These are phyloP conservation scores for Mormyrus lacerda DNA, from an alignment of 2,113 vertebrate species.

Conservation along the genomic window DNA sequence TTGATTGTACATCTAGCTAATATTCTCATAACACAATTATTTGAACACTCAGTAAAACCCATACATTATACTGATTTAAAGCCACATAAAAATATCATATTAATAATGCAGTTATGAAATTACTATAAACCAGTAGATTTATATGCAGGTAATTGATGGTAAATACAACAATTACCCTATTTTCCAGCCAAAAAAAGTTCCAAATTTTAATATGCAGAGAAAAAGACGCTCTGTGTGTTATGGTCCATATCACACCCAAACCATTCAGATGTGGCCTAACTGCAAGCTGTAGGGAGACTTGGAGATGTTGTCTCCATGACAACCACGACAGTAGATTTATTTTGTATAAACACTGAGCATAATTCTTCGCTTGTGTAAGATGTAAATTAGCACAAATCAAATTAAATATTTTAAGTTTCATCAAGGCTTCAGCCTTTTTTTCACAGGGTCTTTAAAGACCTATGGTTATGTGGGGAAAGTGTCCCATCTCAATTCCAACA, in stretches of 20 bases:
- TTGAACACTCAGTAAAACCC: neutral
- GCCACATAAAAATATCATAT: neutral
- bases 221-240: neutral
- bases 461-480: neutral
- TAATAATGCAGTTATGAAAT: neutral
- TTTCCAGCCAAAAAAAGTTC: neutral
- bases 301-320: conserved; percentile 13
- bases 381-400: neutral
- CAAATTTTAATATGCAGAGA: neutral
- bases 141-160: neutral
- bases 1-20: neutral
- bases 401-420: neutral
- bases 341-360: neutral
- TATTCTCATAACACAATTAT: neutral
- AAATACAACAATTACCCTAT: neutral
- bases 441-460: neutral
- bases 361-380: neutral
- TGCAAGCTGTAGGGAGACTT: neutral
- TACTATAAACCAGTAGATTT: neutral
- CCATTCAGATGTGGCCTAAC: neutral
- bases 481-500: neutral
- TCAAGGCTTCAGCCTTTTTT: neutral
- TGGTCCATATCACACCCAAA: neutral
- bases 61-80: neutral
- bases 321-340: neutral